Evolutionary conservation across 2,888 invertebrate genomes (phyloP), one percentile per base, ranked within the genome.

Genomic region (Agrotis segetum): DNA sequence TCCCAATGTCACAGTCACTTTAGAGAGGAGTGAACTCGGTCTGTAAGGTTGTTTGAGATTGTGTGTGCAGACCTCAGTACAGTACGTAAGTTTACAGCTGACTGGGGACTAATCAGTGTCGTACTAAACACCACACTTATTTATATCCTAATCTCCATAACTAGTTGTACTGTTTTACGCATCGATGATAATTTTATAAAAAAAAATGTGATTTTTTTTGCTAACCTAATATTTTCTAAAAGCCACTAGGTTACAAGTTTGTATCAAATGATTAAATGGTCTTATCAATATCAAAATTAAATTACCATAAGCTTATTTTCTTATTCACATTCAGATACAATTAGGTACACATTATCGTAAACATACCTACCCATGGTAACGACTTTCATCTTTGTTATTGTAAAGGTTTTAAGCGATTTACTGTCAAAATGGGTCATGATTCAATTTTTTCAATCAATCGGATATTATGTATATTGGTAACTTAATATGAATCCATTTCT

Each of bases 41-140:
- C 34, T 29, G 34, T 53, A 17, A 52, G 52, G 40, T 40, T 40
- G 11, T 40, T 24, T 40, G 11, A 40, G 40, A 11, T 40, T 40
- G 11, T 40, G 58, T 78, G 47, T 14, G 47, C 47, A 62, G 65
- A 55, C 47, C 46, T 47, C 24, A 13, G 17, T 40, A 3, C 21
- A n/a, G 63, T 44, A 24, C 24, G 62, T 50, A 24, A 62, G 63
- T 53, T 68, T 53, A 47, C 59, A 34, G 65, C 46, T 55, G 65
- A 73, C 64, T 65, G 61, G 13, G 29, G 17, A 40, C 21, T 59
- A 47, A 64, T 56, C 60, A 50, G 34, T 34, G 53, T n/a, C 53
- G 50, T 70, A 40, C 55, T 40, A 24, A 50, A 52, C 16, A 67
- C 49, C 40, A 44, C 47, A 17, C 49, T 24, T 55, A n/a, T 9